These are phyloP conservation scores for Tethya wilhelma DNA, from an alignment of 37 sponge, comb jelly and placozoan genomes.

Conservation along the genomic window DNA sequence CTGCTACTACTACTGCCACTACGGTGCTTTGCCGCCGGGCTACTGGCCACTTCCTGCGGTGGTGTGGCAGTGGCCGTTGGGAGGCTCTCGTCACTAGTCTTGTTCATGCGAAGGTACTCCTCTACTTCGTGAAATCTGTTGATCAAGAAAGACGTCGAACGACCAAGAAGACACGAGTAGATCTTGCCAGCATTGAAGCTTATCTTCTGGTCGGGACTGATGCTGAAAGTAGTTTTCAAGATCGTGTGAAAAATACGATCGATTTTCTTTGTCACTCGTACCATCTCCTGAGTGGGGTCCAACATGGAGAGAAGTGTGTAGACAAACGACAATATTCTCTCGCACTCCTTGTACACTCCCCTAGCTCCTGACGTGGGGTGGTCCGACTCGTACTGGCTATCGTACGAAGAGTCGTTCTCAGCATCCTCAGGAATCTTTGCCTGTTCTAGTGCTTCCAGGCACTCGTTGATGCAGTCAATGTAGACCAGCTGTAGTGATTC, in stretches of 20 bases:
- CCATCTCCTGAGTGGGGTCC: slow-evolving; percentile 53
- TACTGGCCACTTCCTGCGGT: not conserved
- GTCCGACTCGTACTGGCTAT: slow-evolving; percentile 57
- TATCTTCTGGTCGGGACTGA: not conserved
- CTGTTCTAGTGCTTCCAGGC: slow-evolving; percentile 29
- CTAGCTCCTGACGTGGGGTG: not conserved
- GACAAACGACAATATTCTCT: slow-evolving; percentile 7
- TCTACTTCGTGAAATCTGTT: slow-evolving; percentile 73
- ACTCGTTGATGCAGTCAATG: slow-evolving; percentile 53
- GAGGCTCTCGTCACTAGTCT: not conserved
- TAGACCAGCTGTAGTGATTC: slow-evolving; percentile 64
- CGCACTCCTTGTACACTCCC: not conserved
- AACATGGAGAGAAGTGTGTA: slow-evolving; percentile 67
- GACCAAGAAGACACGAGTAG: slow-evolving; percentile 80
- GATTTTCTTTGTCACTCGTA: slow-evolving; percentile 18
- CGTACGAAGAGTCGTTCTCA: slow-evolving; percentile 30
- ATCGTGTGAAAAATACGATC: slow-evolving; percentile 60
- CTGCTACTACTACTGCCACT: not conserved
- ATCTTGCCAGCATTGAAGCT: slow-evolving; percentile 46
- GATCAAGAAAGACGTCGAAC: slow-evolving; percentile 49
- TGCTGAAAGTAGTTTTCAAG: slow-evolving; percentile 11
- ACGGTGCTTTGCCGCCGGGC: not conserved
- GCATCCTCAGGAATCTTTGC: not conserved
- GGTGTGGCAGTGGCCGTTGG: not conserved
- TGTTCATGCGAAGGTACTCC: slow-evolving; percentile 45